Conservation (phyloP, 2,888 invertebrate genomes). For the Villa cingulata region DNA sequence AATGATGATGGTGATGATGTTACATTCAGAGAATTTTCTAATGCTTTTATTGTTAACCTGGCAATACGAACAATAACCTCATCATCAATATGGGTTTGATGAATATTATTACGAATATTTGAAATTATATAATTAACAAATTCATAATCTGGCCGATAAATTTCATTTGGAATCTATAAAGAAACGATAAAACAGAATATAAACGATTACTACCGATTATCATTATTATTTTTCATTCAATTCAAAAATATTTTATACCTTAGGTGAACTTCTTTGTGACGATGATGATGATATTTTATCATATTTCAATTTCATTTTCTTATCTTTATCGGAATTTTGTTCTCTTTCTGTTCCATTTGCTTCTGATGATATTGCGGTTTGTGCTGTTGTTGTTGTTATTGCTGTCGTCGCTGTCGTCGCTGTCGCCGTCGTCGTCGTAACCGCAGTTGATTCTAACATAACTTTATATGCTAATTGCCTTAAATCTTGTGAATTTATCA, state of each 20-base stretch:
- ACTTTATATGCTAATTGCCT: constrained; percentile 11
- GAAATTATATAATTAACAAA: constrained; percentile 31
- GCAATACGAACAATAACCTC: constrained; percentile 28
- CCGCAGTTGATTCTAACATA: constrained; percentile 8
- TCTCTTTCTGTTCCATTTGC: neutral
- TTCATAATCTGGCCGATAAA: constrained; percentile 24
- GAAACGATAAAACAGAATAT: neutral
- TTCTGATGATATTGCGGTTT: too few relatives aligned
- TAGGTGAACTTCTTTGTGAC: constrained; percentile 11
- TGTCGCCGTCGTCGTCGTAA: too few relatives aligned
- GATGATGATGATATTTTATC: neutral
- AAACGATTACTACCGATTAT: too few relatives aligned
- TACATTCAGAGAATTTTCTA: constrained; percentile 15
- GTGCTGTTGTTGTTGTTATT: too few relatives aligned
- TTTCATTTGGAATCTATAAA: constrained; percentile 8
- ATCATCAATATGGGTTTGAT: constrained; percentile 28
- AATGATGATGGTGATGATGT: constrained; percentile 1
- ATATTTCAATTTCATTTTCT: constrained; percentile 5
- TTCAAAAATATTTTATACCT: constrained; percentile 9
- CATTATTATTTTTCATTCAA: too few relatives aligned
- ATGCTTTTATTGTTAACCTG: constrained; percentile 26
- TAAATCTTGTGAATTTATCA: constrained; percentile 11
- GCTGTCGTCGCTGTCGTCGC: too few relatives aligned
- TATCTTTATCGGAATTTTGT: constrained; percentile 5
- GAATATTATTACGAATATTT: constrained; percentile 30